Base-by-base conservation (phyloP, 1,140 invertebrate species). In the Polypedilum vanderplanki region DNA sequence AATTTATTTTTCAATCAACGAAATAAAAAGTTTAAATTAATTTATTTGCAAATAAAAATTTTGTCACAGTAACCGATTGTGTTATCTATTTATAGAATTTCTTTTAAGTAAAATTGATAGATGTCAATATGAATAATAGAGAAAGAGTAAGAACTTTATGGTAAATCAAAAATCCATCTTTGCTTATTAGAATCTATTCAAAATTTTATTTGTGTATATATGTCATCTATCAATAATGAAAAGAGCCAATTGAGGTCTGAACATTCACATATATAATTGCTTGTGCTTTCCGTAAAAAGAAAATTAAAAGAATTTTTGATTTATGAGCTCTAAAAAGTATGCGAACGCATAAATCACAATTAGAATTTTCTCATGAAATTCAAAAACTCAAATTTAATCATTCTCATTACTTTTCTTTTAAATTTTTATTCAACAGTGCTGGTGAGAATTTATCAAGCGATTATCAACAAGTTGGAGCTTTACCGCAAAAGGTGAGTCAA, bases 391-490 rank as follows among this genome's bases (percentile, higher is more conserved):
- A 33, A 33, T 33, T 33, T 33, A 33, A 33, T 33, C 24, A 33
- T 33, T 33, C 24, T 33, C 24, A 33, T 33, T 33, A 3, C 24
- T 33, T 33, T 33, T 33, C 5, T 5, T n/a, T n/a, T n/a, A n/a
- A n/a, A n/a, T n/a, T n/a, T n/a, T n/a, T n/a, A n/a, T n/a, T n/a
- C n/a, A n/a, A 33, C 24, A 33, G 24, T 33, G 5, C 24, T 33
- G 24, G 24, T 33, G 24, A 33, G 24, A 33, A 33, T 33, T 33
- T 33, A 33, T 33, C 24, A 33, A 33, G 24, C 24, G 65, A 70
- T 22, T 18, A 70, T 70, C 65, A 70, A 70, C 65, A 70, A 22
- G 17, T 22, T 57, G 46, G 46, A 22, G 65, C 65, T 70, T 70
- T 70, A 70, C 17, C 65, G 10, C 65, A 70, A 70, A 70, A 70